Base-by-base conservation (phyloP, 2,888 invertebrate species). In the Lepeophtheirus nordmannii region DNA sequence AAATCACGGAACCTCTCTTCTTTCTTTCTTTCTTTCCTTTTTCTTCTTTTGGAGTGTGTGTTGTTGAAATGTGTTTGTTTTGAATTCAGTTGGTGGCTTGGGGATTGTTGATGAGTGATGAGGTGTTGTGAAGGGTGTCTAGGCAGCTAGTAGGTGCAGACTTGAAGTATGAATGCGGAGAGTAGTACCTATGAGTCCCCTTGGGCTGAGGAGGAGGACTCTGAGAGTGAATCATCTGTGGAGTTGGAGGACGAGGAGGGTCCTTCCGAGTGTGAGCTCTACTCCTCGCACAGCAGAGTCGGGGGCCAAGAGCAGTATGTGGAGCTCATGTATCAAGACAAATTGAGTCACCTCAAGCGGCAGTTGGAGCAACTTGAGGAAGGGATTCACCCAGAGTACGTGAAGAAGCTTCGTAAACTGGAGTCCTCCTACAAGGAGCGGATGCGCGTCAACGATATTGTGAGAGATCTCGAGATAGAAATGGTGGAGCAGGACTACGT, bases 331-430 rank as follows among this genome's bases (percentile, higher is more conserved):
- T 46, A 46, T 46, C 53, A 46, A 74, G 93, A 92, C 73, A 93
- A 94, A 76, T 75, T 96, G 70, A 85, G 86, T 0, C 86, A 82
- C 74, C 78, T 94, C 17, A 91, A 91, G 75, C 88, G 88, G 73
- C 93, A 94, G 73, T 74, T 94, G 46, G 87, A 88, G 70, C 90
- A 93, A 73, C 75, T 96, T 20, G 85, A 88, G 73, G 89, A 89
- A 67, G 87, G 88, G 0, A 81, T 83, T 0, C 87, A 92, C 74
- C 86, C 89, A 0, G 94, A 94, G 72, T 92, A 88, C 73, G 80
- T 86, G 70, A 83, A 86, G 70, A 82, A 86, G 72, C 80, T 91
- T 1, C 87, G 87, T 73, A 83, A 86, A 73, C 77, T 94, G 22
- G 91, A 93, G 71, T 82, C 83, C 9, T 12, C 10, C 39, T 46